Base-by-base conservation (phyloP, 2,888 invertebrate genomes). In the Zelleria hepariella region DNA sequence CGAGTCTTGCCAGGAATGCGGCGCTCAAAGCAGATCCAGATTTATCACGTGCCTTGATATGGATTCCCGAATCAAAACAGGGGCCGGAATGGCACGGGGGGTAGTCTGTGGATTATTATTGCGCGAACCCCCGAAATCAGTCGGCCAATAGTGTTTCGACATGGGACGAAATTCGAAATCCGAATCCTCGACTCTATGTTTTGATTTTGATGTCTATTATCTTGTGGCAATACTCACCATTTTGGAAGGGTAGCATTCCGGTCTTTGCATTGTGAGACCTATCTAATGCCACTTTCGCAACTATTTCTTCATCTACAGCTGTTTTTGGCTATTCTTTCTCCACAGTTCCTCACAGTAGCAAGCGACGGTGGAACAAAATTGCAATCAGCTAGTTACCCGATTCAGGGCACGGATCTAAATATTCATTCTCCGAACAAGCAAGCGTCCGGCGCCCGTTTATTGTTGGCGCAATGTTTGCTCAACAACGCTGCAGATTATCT, bases 391-490 rank as follows among this genome's bases (percentile, higher is more conserved):
- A 10, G 32, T 15, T 15, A 42, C 32, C 15, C 32, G 15, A 42
- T 42, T 4, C 32, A 15, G 32, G 32, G 5, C 32, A 15, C 1
- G 32, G 15, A 42, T 42, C 32, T 15, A 10, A 42, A 42, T 42
- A 42, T 42, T 42, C 32, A 42, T 42, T 42, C 32, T 2, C 25
- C 18, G 20, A 15, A 56, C 15, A 26, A n/a, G 25, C 59, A 21
- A 15, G 21, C 8, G 55, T 24, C 26, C 24, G 32, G 21, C 8
- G 55, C 42, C 26, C 24, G 32, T 21, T 60, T 32, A 18, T 15
- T 42, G 23, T 26, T 54, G 32, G 23, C 32, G 18, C 42, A 23
- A 27, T 53, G 53, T 60, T 60, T 57, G 57, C 51, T 18, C 21
- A 18, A 57, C 57, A 57, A 24, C 42, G 48, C 25, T 21, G 57